A percentile compares a stretch with the other conserved stretches of the same genome.
These are phyloP conservation scores for Suricata suricatta DNA, from an alignment of 2,113 vertebrate genomes.

Conservation along the genomic window DNA sequence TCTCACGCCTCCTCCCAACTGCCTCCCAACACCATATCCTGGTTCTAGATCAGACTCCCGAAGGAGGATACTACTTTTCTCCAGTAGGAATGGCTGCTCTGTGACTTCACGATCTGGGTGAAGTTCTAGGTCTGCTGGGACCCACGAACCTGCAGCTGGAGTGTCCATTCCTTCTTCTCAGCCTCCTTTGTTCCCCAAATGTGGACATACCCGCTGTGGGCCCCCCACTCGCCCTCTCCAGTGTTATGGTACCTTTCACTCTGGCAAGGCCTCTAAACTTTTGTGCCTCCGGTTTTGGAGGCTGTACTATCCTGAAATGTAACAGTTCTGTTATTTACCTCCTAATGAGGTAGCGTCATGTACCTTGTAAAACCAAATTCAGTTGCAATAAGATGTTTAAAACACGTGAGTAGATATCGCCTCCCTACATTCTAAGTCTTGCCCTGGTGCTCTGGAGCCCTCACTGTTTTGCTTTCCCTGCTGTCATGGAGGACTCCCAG, in stretches of 20 bases:
- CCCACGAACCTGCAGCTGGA: not conserved
- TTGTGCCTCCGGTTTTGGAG: not conserved
- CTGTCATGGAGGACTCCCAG: not conserved
- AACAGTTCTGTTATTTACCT: not conserved
- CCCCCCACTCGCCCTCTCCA: not conserved
- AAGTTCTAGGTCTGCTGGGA: not conserved
- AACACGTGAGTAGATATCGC: not conserved
- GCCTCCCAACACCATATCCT: not conserved
- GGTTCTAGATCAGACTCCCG: not conserved
- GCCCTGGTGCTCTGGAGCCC: not conserved
- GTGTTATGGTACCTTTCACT: not conserved
- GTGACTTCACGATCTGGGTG: not conserved
- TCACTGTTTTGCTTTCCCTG: not conserved
- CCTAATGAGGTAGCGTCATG: not conserved
- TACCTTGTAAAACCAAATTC: conserved; percentile 31
- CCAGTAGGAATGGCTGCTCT: not conserved
- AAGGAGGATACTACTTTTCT: not conserved
- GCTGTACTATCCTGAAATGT: not conserved
- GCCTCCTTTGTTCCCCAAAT: not conserved
- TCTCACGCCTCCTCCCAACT: not conserved
- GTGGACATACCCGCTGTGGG: not conserved
- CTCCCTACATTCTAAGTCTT: not conserved
- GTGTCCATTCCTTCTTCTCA: not conserved
- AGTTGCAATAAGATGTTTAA: conserved; percentile 15
- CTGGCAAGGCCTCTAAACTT: not conserved